Conservation (phyloP, 1,140 invertebrate genomes). For the Metopolophium dirhodum region DNA sequence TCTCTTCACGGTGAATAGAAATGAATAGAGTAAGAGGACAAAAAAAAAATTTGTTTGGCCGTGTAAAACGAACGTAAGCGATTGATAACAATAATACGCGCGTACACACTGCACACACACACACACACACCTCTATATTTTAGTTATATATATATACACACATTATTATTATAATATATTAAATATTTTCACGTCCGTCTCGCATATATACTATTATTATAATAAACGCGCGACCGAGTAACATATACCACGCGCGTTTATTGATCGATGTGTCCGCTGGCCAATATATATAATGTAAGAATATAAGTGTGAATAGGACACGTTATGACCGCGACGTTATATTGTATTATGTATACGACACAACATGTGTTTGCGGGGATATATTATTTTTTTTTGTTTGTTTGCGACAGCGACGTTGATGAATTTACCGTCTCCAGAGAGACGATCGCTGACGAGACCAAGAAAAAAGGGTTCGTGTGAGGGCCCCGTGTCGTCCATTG, state of each 20-base stretch:
- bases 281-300: not conserved
- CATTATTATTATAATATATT: constrained; percentile 6
- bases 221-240: not conserved
- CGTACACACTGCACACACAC: not conserved
- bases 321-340: constrained; percentile 22
- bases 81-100: not conserved
- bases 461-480: constrained; percentile 30
- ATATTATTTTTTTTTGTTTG: not conserved
- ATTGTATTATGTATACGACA: constrained; percentile 7
- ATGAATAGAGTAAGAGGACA: not conserved
- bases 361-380: constrained; percentile 12
- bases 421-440: constrained; percentile 35
- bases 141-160: no score
- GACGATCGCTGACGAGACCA: not conserved
- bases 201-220: not conserved
- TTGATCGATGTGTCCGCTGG: constrained; percentile 9
- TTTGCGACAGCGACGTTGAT: constrained; percentile 30
- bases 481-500: not conserved
- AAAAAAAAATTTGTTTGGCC: not conserved
- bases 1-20: not conserved
- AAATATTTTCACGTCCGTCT: not conserved
- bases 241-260: not conserved
- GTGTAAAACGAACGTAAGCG: constrained; percentile 4
- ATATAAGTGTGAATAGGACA: not conserved
- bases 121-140: not conserved